Conservation (phyloP, 1,140 invertebrate species). For the Episyrphus balteatus region DNA sequence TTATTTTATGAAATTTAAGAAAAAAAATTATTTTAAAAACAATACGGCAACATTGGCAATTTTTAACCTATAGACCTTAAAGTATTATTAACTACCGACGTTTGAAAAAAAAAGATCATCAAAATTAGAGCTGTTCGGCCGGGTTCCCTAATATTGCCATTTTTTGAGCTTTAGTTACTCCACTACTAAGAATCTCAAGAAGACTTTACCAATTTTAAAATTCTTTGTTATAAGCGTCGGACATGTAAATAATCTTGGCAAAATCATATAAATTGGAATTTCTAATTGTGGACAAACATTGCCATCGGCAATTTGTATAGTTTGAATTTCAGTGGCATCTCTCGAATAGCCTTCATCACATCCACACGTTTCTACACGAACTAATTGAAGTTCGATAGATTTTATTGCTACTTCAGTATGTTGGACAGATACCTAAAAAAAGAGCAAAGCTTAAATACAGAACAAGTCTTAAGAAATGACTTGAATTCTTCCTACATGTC, state of each 20-base stretch:
- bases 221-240: slow-evolving; percentile 81
- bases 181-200: no score
- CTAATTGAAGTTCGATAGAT: slow-evolving; percentile 89
- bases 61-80: no score
- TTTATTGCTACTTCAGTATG: slow-evolving; percentile 70
- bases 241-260: slow-evolving; percentile 91
- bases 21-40: no score
- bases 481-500: slow-evolving; percentile 50
- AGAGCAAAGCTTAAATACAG: neutral
- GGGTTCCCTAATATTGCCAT: no score
- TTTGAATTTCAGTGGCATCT: slow-evolving; percentile 96
- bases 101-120: neutral
- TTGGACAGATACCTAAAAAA: slow-evolving; percentile 53
- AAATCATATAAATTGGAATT: slow-evolving; percentile 91
- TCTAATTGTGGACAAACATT: slow-evolving; percentile 69
- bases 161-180: no score
- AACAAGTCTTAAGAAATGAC: neutral
- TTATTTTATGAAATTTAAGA: no score
- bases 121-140: no score
- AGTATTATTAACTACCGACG: no score
- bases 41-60: no score
- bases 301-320: slow-evolving; percentile 93
- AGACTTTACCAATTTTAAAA: slow-evolving; percentile 85
- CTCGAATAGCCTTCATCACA: slow-evolving; percentile 88
- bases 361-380: slow-evolving; percentile 91